Evolutionary conservation across 1,140 invertebrate species (phyloP), one percentile per base, ranked within the genome.

Genomic region (Cherax destructor): DNA sequence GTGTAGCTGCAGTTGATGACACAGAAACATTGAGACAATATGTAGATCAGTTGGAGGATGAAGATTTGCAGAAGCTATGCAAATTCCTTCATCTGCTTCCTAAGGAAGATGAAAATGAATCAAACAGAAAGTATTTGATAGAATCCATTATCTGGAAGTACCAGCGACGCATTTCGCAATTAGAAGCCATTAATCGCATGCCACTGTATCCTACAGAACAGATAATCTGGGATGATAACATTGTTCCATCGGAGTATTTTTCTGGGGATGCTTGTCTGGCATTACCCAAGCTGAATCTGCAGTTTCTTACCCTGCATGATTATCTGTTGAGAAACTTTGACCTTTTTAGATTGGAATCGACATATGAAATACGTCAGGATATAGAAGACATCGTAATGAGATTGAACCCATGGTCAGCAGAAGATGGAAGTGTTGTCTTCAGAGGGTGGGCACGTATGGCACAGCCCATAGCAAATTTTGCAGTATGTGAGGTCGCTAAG

Each of bases 391-490:
- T 98, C 7, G 96, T 99, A 0, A 98, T 97, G 94, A 96, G 99
- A 93, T 95, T 99, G 93, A 97, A 98, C 94, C 99, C 99, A 84
- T 99, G 98, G 97, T 96, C 96, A 95, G 95, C 97, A 11, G 98
- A 99, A 95, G 97, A 99, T 94, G 97, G 96, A 0, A 96, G 96
- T 83, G 96, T 97, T 52, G 97, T 98, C 93, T 99, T 99, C 95
- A 98, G 98, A 10, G 99, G 99, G 24, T 99, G 99, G 99, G 98
- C 99, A 0, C 95, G 99, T 91, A 99, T 99, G 99, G 99, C 99
- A 3, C 97, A 99, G 93, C 98, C 98, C 0, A 98, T 99, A 72
- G 95, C 96, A 10, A 97, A 97, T 91, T 99, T 99, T 95, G 97
- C 97, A 16, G 97, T 99, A 24, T 98, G 99, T n/a, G 98, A 99